Base-by-base conservation (phyloP, 1,140 invertebrate species). In the Rhizoglyphus robini region DNA sequence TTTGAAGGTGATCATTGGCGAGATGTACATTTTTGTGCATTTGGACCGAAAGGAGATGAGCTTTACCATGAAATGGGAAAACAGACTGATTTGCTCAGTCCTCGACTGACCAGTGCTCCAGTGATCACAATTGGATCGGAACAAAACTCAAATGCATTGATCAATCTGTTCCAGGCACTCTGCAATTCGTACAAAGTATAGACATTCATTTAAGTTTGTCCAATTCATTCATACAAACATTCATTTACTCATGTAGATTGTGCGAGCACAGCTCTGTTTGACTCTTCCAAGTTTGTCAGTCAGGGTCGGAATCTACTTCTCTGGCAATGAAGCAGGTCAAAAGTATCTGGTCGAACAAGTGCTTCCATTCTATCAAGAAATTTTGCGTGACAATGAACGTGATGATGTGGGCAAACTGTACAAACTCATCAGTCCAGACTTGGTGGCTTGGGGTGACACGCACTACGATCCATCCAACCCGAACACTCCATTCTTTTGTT, bases 371-470 rank as follows among this genome's bases (percentile, higher is more conserved):
- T 64, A 41, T 41, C 8, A 41, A 18, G 36, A 41, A 18, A 41
- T 41, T 41, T 8, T 41, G 8, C 36, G n/a, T 38, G 3, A 32
- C 13, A 32, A n/a, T n/a, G n/a, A n/a, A n/a, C n/a, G 2, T 2
- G n/a, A 18, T 20, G 23, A 34, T 46, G 15, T 34, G 18, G 3
- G 15, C 2, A 60, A 60, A 60, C 27, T 60, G 15, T 2, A 60
- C 13, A 11, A 18, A 34, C 11, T 60, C 4, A 4, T 60, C 2
- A 60, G 29, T 11, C 41, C 46, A 4, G 41, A 2, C 13, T 5
- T 47, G 23, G 25, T 64, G n/a, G 4, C 41, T 34, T 66, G 63
- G 65, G 65, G 65, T 20, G 20, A 32, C 30, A 66, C 65, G 1
- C 31, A 31, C 13, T 66, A 66, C 29, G 27, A 65, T 31, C 18